Base-by-base conservation (phyloP, 2,888 invertebrate species). In the Polyommatus iphigenia region DNA sequence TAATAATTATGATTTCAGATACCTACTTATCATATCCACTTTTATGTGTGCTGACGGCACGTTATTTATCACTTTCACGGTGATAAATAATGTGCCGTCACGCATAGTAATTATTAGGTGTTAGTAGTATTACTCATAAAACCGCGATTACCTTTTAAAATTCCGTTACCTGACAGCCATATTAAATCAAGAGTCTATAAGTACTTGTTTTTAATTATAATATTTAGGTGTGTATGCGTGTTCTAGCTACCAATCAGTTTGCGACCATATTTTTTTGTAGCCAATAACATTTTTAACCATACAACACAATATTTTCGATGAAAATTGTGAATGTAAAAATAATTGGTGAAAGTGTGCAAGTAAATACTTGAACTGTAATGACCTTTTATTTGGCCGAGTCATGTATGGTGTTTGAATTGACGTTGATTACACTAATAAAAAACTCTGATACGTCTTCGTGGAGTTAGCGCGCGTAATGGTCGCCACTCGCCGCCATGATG, bases 351-450 rank as follows among this genome's bases (percentile, higher is more conserved):
- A 84, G 83, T 85, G 81, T 80, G 83, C 36, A 72, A 36, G 72
- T 36, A 72, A 72, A 72, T 86, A 85, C 85, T 83, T 89, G 88
- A 90, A 89, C 90, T 88, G 83, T 79, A 79, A 79, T 87, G 88
- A 91, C 89, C 91, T 87, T 85, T 77, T 84, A 87, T 87, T 90
- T 87, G 85, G 85, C 71, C 79, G 36, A 82, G 81, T 84, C 83
- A 84, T 82, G 76, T 75, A 79, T 80, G 77, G 80, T 79, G 76
- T 78, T 80, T 78, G 78, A 78, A 79, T 72, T 79, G 80, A 80
- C 78, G 80, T 79, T 77, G 76, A 46, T 79, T 80, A 79, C 79
- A 77, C 77, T 77, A 77, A 78, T 79, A 78, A 81, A 80, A 81
- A 81, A 81, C 77, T 79, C 80, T 77, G 79, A 50, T 75, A 79